phyloP scores from a whole-genome alignment of 2,797 vertebrate species.

The Rhinoraja longicauda region DNA sequence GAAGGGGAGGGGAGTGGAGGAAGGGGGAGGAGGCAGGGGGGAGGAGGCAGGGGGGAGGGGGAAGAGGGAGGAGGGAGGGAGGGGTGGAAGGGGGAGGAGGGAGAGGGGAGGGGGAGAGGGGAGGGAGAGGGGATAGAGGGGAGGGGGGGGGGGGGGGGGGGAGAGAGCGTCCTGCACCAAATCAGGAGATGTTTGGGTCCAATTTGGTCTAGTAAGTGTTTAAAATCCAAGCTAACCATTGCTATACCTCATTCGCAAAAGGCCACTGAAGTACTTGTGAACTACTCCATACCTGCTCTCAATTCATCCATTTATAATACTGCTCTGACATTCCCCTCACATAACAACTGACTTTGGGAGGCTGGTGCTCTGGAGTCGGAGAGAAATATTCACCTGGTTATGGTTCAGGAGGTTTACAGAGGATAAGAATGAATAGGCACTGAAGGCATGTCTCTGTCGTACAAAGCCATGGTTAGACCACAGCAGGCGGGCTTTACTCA shows the following conservation, averaged over 20 bases:
- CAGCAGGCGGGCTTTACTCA: neutral
- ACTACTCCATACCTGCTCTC: neutral
- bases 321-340: neutral
- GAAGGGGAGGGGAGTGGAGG: too few relatives aligned
- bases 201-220: too few relatives aligned
- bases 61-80: too few relatives aligned
- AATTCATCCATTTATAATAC: neutral
- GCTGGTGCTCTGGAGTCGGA: neutral
- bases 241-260: neutral
- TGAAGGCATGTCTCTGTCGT: neutral
- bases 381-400: neutral
- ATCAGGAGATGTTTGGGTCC: too few relatives aligned
- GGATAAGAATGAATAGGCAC: neutral
- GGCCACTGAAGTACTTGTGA: neutral
- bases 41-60: too few relatives aligned
- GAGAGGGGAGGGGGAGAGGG: too few relatives aligned
- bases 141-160: too few relatives aligned
- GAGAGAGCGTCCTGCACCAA: too few relatives aligned
- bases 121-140: too few relatives aligned
- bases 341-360: neutral
- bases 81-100: too few relatives aligned
- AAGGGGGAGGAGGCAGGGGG: too few relatives aligned
- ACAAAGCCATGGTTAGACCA: neutral
- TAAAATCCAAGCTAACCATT: neutral
- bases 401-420: too few relatives aligned